Evolutionary conservation across 2,797 vertebrate species (phyloP).

Genomic region (Potorous gilbertii): DNA sequence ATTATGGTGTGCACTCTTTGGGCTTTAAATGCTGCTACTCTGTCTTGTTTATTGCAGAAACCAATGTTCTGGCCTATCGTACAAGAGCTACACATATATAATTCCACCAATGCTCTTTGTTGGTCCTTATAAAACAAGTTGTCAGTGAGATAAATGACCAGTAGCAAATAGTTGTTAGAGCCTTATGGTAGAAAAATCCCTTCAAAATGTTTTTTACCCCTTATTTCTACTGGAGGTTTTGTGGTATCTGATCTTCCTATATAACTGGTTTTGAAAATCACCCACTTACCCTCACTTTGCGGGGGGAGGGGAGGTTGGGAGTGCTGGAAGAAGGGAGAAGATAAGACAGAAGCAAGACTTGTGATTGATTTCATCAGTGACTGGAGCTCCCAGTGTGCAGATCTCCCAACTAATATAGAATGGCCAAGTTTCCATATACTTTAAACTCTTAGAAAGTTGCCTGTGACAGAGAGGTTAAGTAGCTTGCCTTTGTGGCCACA

Average conservation of each 20-base stretch:
- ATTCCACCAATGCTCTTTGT: not conserved
- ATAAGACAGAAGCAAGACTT: not conserved
- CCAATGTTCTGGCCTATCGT: not conserved
- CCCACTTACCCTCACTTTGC: not conserved
- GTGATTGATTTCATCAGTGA: not conserved
- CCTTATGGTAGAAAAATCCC: not conserved
- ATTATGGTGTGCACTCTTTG: constrained; percentile 13
- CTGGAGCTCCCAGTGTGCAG: not conserved
- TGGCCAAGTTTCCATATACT: not conserved
- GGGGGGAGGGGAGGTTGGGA: too few relatives aligned
- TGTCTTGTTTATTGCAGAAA: constrained; percentile 24
- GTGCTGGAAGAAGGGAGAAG: fast-evolving
- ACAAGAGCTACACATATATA: not conserved
- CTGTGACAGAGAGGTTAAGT: not conserved
- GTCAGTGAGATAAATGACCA: not conserved
- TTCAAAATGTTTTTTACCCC: not conserved
- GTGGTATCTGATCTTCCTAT: not conserved
- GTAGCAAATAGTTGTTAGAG: not conserved
- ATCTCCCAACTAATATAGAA: not conserved
- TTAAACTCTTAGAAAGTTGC: not conserved
- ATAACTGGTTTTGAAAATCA: not conserved
- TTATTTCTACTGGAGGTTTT: not conserved
- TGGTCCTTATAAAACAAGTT: constrained; percentile 16
- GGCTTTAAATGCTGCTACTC: constrained; percentile 1
- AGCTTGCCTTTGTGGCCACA: not conserved